A percentile compares a stretch with the other conserved stretches of the same genome.
phyloP scores from a whole-genome alignment of 2,888 invertebrate genomes.

The Drosophila parthenogenetica region DNA sequence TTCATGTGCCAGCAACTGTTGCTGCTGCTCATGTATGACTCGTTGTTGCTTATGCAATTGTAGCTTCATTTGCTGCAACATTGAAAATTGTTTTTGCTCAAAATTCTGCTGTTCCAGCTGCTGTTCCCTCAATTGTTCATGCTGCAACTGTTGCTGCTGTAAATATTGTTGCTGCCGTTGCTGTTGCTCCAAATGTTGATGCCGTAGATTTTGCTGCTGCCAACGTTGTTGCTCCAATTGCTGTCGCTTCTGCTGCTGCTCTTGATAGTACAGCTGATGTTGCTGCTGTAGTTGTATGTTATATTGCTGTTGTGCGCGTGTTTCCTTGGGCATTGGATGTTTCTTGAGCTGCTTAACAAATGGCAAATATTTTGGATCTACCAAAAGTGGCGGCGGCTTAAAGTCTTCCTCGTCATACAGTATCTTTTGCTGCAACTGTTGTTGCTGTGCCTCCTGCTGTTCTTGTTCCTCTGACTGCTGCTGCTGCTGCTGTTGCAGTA shows the following conservation, averaged over 20 bases:
- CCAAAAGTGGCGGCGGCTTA: constrained; percentile 52
- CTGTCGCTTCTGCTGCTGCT: not conserved
- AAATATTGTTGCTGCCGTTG: not conserved
- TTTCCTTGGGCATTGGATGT: constrained; percentile 35
- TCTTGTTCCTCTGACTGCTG: not conserved
- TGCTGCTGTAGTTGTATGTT: not conserved
- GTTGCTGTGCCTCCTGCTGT: not conserved
- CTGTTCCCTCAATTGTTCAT: not conserved
- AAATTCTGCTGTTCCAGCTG: constrained; percentile 1
- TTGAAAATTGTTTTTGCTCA: constrained; percentile 13
- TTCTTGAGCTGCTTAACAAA: constrained; percentile 44
- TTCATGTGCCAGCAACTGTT: not conserved
- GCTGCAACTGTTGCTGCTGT: not conserved
- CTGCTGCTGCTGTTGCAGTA: not conserved
- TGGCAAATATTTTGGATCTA: constrained; percentile 52
- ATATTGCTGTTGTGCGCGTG: not conserved
- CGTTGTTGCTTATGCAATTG: constrained; percentile 1
- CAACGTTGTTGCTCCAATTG: not conserved
- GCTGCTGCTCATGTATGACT: not conserved
- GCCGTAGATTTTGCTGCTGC: not conserved
- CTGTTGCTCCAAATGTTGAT: not conserved
- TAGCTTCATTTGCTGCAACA: constrained; percentile 7
- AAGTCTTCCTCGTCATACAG: not conserved
- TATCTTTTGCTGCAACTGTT: not conserved
- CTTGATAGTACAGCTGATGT: not conserved